A percentile compares a stretch with the other conserved stretches of the same genome.
These are phyloP conservation scores for Drosophila yooni DNA, from an alignment of 2,888 invertebrate species.

Conservation along the genomic window DNA sequence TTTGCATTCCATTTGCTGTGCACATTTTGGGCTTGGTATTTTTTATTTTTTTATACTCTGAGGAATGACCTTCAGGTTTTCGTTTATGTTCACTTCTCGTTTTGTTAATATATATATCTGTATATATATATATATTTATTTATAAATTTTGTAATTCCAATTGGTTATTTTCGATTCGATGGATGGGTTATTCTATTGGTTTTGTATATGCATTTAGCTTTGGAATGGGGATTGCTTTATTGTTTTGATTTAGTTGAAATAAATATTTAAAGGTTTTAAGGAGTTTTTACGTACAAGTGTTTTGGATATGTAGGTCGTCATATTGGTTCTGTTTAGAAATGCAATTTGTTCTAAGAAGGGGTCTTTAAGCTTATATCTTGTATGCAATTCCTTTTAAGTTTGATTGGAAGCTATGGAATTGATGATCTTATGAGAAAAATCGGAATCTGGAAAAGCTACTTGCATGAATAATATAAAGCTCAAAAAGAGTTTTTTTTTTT, in stretches of 20 bases:
- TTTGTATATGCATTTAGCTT: conserved; percentile 72
- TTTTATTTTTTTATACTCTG: conserved; percentile 16
- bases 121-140: conserved; percentile 22
- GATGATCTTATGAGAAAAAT: conserved; percentile 32
- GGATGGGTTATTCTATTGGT: conserved; percentile 84
- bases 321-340: conserved; percentile 56
- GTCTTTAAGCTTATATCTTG: conserved; percentile 34
- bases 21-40: conserved; percentile 65
- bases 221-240: conserved; percentile 43
- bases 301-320: conserved; percentile 57
- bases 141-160: conserved; percentile 67
- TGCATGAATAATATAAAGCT: conserved; percentile 35
- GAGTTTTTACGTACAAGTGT: conserved; percentile 53
- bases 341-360: conserved; percentile 35
- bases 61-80: conserved; percentile 20
- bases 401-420: conserved; percentile 49
- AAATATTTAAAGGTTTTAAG: conserved; percentile 37
- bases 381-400: conserved; percentile 50
- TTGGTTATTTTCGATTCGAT: conserved; percentile 45
- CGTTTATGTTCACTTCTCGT: conserved; percentile 24
- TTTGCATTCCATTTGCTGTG: conserved; percentile 66
- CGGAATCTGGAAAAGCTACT: conserved; percentile 43
- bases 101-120: conserved; percentile 16
- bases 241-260: conserved; percentile 38
- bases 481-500: conserved; percentile 31